These are phyloP conservation scores for Epinephelus malabaricus DNA, from an alignment of 2,797 vertebrate species.

Conservation along the genomic window DNA sequence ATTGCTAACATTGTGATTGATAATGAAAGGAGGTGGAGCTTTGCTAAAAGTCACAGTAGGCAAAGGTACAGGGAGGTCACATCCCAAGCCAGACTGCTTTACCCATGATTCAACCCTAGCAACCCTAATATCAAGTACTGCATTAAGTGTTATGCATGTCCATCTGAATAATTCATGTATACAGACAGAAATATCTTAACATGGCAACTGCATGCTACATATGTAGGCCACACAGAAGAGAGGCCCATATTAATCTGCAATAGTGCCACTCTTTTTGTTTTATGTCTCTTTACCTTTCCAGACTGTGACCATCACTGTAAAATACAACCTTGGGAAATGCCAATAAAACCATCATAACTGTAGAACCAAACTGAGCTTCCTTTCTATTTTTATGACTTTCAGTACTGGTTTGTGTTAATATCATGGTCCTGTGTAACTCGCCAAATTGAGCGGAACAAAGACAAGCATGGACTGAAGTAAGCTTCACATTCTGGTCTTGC, in stretches of 20 bases:
- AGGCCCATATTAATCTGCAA: slow-evolving; percentile 89
- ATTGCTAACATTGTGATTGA: slow-evolving; percentile 23
- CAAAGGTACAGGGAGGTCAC: slow-evolving; percentile 67
- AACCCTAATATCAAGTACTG: slow-evolving; percentile 77
- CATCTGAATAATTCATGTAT: slow-evolving; percentile 81
- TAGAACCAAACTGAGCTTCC: slow-evolving; percentile 63
- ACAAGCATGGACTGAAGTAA: not conserved
- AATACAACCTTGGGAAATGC: slow-evolving; percentile 82
- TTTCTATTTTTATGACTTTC: slow-evolving; percentile 29
- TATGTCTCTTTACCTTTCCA: slow-evolving; percentile 83
- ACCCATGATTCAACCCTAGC: slow-evolving; percentile 90
- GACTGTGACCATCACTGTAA: slow-evolving; percentile 85
- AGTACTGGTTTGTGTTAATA: not conserved
- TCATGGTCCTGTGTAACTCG: not conserved
- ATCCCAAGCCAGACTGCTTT: slow-evolving; percentile 55
- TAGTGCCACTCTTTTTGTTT: slow-evolving; percentile 93
- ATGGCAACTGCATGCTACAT: slow-evolving; percentile 92
- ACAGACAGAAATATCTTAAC: slow-evolving; percentile 85
- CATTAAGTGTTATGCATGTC: slow-evolving; percentile 93
- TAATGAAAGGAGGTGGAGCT: slow-evolving; percentile 24
- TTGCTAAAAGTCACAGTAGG: slow-evolving; percentile 36
- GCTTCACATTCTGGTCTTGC: not conserved
- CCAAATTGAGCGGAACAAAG: not conserved
- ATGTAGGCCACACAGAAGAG: slow-evolving; percentile 88
- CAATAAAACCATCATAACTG: slow-evolving; percentile 84